phyloP scores from a whole-genome alignment of 2,888 invertebrate genomes.

The Melanostoma mellinum region DNA sequence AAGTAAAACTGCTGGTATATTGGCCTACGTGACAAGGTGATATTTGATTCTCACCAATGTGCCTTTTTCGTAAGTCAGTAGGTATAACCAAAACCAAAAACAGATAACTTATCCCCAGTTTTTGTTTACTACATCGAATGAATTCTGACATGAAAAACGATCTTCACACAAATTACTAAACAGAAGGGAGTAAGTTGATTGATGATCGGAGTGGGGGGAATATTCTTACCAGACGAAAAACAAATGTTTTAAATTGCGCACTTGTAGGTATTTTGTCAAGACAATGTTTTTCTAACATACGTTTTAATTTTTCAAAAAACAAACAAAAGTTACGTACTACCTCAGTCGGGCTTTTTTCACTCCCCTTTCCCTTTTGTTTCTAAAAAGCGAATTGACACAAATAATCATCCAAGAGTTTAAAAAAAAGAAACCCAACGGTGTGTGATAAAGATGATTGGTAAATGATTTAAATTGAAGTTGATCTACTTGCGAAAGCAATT shows the following conservation, averaged over 20 bases:
- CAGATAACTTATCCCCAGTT: conserved; percentile 3
- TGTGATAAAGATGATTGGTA: conserved; percentile 36
- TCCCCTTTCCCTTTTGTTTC: not conserved
- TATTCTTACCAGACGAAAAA: no score
- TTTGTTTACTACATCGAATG: not conserved
- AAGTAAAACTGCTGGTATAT: not conserved
- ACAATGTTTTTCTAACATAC: no score
- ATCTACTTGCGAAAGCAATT: conserved; percentile 56
- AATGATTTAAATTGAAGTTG: conserved; percentile 41
- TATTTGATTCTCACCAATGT: conserved; percentile 6
- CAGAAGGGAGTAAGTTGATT: no score
- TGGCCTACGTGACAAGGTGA: conserved; percentile 29
- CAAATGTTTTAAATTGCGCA: no score
- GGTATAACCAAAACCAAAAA: not conserved
- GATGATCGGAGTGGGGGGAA: no score
- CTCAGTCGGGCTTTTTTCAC: no score
- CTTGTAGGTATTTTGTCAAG: no score
- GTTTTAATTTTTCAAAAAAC: no score
- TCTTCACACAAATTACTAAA: no score
- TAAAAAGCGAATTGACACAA: conserved; percentile 23
- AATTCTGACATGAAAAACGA: no score
- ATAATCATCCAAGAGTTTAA: not conserved
- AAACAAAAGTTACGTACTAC: no score
- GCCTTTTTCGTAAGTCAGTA: not conserved
- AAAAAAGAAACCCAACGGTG: conserved; percentile 18